Evolutionary conservation across 2,797 vertebrate species (phyloP).

Genomic region (Phoxinus dragarum): DNA sequence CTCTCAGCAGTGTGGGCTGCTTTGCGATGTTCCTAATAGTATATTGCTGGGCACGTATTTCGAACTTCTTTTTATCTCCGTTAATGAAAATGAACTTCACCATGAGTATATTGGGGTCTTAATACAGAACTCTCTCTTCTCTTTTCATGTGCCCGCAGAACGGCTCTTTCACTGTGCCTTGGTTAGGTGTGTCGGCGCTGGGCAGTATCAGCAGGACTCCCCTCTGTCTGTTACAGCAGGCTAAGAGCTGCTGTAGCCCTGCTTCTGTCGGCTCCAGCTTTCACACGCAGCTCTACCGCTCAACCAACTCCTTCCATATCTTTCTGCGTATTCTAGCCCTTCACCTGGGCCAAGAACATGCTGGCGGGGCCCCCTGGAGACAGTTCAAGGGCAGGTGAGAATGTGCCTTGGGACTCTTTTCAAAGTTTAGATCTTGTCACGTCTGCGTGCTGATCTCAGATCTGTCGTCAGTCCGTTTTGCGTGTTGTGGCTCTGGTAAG

Average conservation of each 20-base stretch:
- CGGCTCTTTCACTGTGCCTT: constrained; percentile 86
- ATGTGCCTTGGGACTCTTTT: background rate
- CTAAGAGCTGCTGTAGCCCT: constrained; percentile 83
- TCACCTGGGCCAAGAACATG: constrained; percentile 84
- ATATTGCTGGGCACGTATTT: background rate
- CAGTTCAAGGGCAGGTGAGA: constrained; percentile 97
- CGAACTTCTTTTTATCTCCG: background rate
- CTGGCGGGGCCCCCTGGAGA: constrained; percentile 88
- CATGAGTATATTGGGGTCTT: background rate
- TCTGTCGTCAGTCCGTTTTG: constrained; percentile 53
- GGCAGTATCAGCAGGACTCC: constrained; percentile 84
- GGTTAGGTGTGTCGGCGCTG: constrained; percentile 90
- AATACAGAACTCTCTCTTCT: constrained; percentile 29
- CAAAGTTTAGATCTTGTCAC: background rate
- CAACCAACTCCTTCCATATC: constrained; percentile 92
- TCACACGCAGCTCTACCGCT: constrained; percentile 84
- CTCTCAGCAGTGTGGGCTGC: background rate
- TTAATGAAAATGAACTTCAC: background rate
- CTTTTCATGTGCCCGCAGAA: constrained; percentile 74
- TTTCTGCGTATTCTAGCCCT: constrained; percentile 91
- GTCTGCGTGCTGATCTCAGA: constrained; percentile 2
- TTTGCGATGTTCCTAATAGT: background rate
- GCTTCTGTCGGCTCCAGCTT: constrained; percentile 67
- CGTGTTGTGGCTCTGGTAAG: constrained; percentile 66
- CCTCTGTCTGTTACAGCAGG: constrained; percentile 85